These are phyloP conservation scores for Saccopteryx leptura DNA, from an alignment of 2,113 vertebrate species.

Conservation along the genomic window DNA sequence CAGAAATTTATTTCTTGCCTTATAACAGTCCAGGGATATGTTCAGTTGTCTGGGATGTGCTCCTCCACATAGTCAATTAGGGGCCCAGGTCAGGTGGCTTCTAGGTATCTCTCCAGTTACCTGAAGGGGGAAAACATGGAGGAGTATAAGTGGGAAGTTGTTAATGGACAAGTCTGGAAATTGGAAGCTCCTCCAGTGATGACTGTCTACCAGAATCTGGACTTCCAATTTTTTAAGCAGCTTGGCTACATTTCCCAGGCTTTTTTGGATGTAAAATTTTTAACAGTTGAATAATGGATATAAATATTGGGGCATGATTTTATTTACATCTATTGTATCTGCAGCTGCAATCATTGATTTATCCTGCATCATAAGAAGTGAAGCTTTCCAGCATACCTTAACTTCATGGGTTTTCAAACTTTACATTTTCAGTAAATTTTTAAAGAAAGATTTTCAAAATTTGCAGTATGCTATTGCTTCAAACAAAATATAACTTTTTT, in stretches of 20 bases:
- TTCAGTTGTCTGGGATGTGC: neutral
- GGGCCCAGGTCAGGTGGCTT: neutral
- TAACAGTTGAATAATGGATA: neutral
- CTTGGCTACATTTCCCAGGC: neutral
- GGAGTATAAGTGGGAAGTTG: neutral
- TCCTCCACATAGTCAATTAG: neutral
- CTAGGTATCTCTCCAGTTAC: neutral
- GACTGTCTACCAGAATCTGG: neutral
- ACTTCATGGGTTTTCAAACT: neutral
- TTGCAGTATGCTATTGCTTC: conserved; percentile 13
- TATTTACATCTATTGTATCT: conserved; percentile 18
- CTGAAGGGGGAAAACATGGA: neutral
- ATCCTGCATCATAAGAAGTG: neutral
- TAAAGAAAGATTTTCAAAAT: conserved; percentile 6
- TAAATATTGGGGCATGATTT: conserved; percentile 22
- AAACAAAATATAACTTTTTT: neutral
- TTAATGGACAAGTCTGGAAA: neutral
- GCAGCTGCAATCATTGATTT: neutral
- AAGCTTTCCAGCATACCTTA: neutral
- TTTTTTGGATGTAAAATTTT: conserved; percentile 24
- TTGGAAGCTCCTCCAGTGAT: neutral
- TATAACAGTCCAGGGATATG: neutral
- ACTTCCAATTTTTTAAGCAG: neutral
- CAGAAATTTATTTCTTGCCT: neutral
- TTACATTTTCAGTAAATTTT: conserved; percentile 22